phyloP scores from a whole-genome alignment of 2,888 invertebrate genomes.

The Tipula helvola region DNA sequence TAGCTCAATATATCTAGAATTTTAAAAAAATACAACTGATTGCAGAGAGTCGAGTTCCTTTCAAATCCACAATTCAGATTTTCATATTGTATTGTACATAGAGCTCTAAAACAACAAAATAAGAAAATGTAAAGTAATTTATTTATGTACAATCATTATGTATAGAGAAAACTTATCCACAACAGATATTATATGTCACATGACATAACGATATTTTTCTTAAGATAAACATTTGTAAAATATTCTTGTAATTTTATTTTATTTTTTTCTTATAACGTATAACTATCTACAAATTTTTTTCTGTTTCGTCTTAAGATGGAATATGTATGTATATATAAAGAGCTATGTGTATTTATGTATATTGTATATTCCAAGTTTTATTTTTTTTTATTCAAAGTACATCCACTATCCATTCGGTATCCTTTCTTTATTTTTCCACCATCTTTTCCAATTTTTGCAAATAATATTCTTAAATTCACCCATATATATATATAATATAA shows the following conservation, averaged over 20 bases:
- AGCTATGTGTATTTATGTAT: neutral
- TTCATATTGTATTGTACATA: neutral
- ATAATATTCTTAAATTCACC: slow-evolving; percentile 8
- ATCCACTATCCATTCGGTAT: slow-evolving; percentile 8
- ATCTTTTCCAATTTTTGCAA: slow-evolving; percentile 5
- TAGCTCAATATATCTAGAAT: neutral
- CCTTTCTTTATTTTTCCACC: slow-evolving; percentile 6
- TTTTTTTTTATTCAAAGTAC: slow-evolving; percentile 5
- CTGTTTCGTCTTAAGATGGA: neutral
- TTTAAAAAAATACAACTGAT: neutral
- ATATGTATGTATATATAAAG: neutral
- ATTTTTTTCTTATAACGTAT: neutral
- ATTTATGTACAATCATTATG: neutral
- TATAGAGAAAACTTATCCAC: neutral
- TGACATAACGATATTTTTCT: neutral
- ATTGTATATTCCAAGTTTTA: neutral
- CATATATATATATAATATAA: neutral
- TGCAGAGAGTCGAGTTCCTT: neutral
- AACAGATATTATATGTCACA: neutral
- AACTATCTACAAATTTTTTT: neutral
- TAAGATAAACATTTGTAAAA: slow-evolving; percentile 4
- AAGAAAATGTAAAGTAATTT: neutral
- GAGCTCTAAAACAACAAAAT: neutral
- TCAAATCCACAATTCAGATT: neutral
- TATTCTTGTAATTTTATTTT: neutral